A percentile compares a stretch with the other conserved stretches of the same genome.
phyloP scores from a whole-genome alignment of 1,140 invertebrate genomes.

The Asbolus verrucosus region DNA sequence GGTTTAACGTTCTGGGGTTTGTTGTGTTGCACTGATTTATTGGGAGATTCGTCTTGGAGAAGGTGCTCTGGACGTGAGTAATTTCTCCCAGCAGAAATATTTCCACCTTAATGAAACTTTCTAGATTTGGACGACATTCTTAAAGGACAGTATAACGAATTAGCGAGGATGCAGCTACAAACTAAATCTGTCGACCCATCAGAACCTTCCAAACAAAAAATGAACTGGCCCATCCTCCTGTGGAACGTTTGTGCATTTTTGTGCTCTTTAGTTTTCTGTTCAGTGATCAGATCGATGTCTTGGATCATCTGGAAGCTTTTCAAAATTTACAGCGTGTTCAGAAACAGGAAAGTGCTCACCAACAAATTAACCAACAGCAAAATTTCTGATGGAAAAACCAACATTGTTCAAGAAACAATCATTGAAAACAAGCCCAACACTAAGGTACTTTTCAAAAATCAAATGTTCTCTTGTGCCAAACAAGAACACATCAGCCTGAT shows the following conservation, averaged over 20 bases:
- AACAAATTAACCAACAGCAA: not conserved
- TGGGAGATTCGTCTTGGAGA: slow-evolving; percentile 1
- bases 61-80: not conserved
- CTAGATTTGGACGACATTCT: slow-evolving; percentile 1
- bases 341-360: not conserved
- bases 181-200: not conserved
- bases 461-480: not conserved
- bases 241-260: slow-evolving; percentile 16
- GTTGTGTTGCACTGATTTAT: not conserved
- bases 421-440: not conserved
- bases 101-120: not conserved
- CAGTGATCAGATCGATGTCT: slow-evolving; percentile 7
- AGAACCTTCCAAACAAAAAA: not conserved
- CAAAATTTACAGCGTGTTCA: slow-evolving; percentile 15
- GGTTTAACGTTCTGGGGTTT: slow-evolving; percentile 8
- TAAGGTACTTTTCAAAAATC: not conserved
- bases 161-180: not conserved
- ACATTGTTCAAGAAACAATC: not conserved
- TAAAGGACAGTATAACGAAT: not conserved
- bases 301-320: slow-evolving; percentile 6
- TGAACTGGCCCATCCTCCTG: slow-evolving; percentile 11
- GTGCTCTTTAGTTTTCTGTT: slow-evolving; percentile 18
- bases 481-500: slow-evolving; percentile 3
- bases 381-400: not conserved
- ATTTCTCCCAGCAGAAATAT: not conserved